These are phyloP conservation scores for Sminthopsis crassicaudata DNA, from an alignment of 2,113 vertebrate species.

Conservation along the genomic window DNA sequence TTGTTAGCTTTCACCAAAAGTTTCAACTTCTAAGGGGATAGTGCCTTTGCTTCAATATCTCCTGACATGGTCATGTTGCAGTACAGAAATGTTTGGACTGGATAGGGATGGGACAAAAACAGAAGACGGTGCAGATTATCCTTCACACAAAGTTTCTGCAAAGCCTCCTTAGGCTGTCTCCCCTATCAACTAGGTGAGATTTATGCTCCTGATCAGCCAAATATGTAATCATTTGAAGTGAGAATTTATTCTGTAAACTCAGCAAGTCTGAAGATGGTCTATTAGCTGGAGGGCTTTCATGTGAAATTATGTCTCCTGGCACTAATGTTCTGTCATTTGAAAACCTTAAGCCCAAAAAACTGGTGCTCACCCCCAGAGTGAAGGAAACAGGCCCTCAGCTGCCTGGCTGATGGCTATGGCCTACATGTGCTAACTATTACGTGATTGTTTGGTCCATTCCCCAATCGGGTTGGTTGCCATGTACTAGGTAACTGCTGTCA, in stretches of 20 bases:
- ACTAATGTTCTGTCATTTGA: constrained; percentile 74
- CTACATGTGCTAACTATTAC: constrained; percentile 88
- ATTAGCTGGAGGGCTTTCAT: constrained; percentile 69
- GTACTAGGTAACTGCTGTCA: constrained; percentile 84
- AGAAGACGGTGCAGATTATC: constrained; percentile 47
- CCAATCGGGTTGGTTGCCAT: constrained; percentile 77
- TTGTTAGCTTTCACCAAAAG: not conserved
- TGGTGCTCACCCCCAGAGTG: constrained; percentile 68
- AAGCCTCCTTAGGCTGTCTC: constrained; percentile 61
- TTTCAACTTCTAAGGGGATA: not conserved
- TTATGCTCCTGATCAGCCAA: constrained; percentile 25
- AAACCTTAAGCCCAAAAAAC: constrained; percentile 74
- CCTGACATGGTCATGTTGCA: not conserved
- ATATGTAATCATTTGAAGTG: constrained; percentile 73
- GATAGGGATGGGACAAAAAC: not conserved
- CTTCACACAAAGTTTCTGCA: constrained; percentile 38
- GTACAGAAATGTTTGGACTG: not conserved
- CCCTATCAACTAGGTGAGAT: constrained; percentile 46
- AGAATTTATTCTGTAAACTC: constrained; percentile 70
- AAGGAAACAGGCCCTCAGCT: constrained; percentile 24
- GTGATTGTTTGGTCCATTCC: constrained; percentile 79
- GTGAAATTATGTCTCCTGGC: constrained; percentile 71
- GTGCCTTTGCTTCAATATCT: not conserved
- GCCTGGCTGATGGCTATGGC: constrained; percentile 65
- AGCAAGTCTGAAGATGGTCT: constrained; percentile 50